phyloP scores from a whole-genome alignment of 2,888 invertebrate genomes.

The Ichneumoninae sp. region DNA sequence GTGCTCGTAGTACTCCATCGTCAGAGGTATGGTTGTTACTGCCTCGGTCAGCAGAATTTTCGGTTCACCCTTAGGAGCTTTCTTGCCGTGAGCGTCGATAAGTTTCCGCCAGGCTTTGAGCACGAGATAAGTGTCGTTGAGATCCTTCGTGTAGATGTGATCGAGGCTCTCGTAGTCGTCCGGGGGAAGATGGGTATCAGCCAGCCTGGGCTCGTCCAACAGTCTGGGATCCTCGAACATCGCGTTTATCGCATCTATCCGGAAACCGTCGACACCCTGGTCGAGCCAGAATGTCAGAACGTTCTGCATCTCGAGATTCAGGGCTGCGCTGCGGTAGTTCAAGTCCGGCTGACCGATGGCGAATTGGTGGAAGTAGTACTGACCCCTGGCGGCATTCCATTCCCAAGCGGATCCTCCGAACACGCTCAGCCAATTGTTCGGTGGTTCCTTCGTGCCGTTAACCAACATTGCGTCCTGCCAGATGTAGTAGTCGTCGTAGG shows the following conservation, averaged over 20 bases:
- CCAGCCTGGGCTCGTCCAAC: slow-evolving; percentile 77
- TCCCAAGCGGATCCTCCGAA: slow-evolving; percentile 88
- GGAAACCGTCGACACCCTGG: slow-evolving; percentile 87
- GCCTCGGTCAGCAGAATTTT: slow-evolving; percentile 88
- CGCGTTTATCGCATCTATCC: slow-evolving; percentile 85
- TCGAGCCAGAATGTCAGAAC: slow-evolving; percentile 86
- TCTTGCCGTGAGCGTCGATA: slow-evolving; percentile 82
- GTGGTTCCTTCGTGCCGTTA: slow-evolving; percentile 80
- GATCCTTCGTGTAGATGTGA: slow-evolving; percentile 83
- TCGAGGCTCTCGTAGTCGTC: slow-evolving; percentile 79
- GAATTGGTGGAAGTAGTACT: slow-evolving; percentile 89
- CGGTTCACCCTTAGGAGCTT: neutral
- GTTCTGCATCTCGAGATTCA: slow-evolving; percentile 85
- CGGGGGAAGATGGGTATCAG: slow-evolving; percentile 62
- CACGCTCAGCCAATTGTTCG: slow-evolving; percentile 86
- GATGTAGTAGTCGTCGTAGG: slow-evolving; percentile 90
- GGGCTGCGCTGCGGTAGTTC: slow-evolving; percentile 86
- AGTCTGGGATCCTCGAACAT: slow-evolving; percentile 76
- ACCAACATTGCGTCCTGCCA: slow-evolving; percentile 88
- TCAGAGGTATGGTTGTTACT: slow-evolving; percentile 85
- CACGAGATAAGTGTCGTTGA: slow-evolving; percentile 80
- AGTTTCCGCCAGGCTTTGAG: slow-evolving; percentile 86
- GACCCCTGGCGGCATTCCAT: slow-evolving; percentile 86
- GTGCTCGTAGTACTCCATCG: slow-evolving; percentile 86
- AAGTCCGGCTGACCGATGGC: slow-evolving; percentile 88